phyloP scores from a whole-genome alignment of 2,797 vertebrate species.

The Enteromius paludinosus region DNA sequence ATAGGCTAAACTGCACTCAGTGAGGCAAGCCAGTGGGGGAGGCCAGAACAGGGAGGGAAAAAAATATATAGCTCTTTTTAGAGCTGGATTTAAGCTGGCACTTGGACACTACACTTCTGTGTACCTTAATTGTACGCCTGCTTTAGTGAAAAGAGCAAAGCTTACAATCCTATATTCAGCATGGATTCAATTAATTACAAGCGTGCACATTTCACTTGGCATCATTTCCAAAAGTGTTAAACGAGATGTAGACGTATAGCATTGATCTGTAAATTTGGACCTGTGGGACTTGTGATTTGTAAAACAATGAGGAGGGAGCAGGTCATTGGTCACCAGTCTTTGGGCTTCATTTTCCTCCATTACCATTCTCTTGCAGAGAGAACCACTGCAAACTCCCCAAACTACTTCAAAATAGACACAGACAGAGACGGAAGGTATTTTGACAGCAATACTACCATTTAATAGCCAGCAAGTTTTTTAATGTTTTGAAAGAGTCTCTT shows the following conservation, averaged over 20 bases:
- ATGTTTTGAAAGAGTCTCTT: not conserved
- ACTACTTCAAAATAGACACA: constrained; percentile 1
- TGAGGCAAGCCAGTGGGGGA: constrained; percentile 73
- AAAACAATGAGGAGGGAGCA: constrained; percentile 22
- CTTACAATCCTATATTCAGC: constrained; percentile 52
- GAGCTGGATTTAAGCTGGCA: constrained; percentile 74
- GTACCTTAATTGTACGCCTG: constrained; percentile 72
- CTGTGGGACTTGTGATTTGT: constrained; percentile 6
- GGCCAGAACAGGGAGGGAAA: constrained; percentile 69
- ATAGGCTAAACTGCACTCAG: constrained; percentile 79
- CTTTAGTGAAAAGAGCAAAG: constrained; percentile 66
- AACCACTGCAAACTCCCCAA: not conserved
- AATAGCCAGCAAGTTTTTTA: not conserved
- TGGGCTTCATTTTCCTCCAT: constrained; percentile 15
- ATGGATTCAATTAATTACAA: constrained; percentile 35
- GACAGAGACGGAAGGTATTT: not conserved
- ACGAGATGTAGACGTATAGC: not conserved
- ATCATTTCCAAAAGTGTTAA: constrained; percentile 6
- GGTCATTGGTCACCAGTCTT: constrained; percentile 11
- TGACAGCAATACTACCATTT: not conserved
- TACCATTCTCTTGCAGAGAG: not conserved
- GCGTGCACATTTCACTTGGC: constrained; percentile 9
- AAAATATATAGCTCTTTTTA: constrained; percentile 81
- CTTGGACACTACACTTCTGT: constrained; percentile 80
- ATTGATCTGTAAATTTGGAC: constrained; percentile 13